These are phyloP conservation scores for Enteromius trimaculatus DNA, from an alignment of 2,797 vertebrate species.

Conservation along the genomic window DNA sequence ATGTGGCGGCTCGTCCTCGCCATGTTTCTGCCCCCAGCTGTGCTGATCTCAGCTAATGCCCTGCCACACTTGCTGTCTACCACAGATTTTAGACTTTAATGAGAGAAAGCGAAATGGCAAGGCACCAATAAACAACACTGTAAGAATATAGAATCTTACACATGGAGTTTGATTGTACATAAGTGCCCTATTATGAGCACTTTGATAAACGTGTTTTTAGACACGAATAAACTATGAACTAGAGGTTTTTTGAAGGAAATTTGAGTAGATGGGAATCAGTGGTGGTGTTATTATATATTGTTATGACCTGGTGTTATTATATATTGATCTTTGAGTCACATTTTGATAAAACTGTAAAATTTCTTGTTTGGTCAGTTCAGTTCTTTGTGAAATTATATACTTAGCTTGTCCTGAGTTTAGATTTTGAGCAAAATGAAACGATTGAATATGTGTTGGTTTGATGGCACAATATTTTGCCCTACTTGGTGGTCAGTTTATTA, in stretches of 20 bases:
- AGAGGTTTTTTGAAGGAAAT: background rate
- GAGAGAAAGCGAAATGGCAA: background rate
- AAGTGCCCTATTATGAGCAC: background rate
- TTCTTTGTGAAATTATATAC: no score
- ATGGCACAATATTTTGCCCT: no score
- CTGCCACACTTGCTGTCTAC: background rate
- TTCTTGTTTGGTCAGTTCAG: no score
- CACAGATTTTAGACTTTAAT: background rate
- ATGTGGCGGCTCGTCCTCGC: background rate
- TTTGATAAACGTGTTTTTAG: background rate
- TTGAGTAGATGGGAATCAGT: no score
- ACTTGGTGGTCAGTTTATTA: no score
- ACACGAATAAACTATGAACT: background rate
- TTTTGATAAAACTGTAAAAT: no score
- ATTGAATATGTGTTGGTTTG: no score
- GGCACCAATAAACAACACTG: background rate
- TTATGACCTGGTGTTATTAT: no score
- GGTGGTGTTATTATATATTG: no score
- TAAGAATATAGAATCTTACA: background rate
- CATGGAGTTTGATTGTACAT: background rate
- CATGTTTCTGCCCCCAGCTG: slow-evolving; percentile 5
- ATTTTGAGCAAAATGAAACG: no score
- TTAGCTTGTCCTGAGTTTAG: no score
- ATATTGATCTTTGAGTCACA: no score
- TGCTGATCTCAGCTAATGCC: slow-evolving; percentile 14